phyloP scores from a whole-genome alignment of 2,113 vertebrate genomes.

The Ceyx cyanopectus region DNA sequence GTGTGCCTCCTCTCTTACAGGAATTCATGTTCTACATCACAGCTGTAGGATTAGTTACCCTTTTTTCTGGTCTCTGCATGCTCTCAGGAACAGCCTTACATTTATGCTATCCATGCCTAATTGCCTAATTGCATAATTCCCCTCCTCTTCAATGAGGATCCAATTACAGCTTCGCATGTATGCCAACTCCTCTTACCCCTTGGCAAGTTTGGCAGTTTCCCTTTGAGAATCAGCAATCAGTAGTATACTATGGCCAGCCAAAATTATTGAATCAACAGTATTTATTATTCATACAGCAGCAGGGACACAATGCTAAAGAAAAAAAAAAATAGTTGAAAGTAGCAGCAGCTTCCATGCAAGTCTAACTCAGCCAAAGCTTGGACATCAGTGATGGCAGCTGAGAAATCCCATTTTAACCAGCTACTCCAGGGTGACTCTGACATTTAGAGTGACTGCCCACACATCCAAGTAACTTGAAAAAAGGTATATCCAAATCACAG shows the following conservation, averaged over 20 bases:
- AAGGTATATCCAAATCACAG: fast-evolving
- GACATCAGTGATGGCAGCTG: not conserved
- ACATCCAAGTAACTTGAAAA: not conserved
- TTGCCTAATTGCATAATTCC: not conserved
- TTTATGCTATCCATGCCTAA: not conserved
- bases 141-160: not conserved
- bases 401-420: not conserved
- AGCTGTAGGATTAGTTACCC: not conserved
- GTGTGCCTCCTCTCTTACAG: not conserved
- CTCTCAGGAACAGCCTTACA: not conserved
- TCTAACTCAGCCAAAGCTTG: not conserved
- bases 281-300: not conserved
- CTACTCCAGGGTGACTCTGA: not conserved
- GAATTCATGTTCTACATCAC: not conserved
- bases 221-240: not conserved
- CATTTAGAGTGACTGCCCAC: not conserved
- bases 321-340: not conserved
- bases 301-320: not conserved
- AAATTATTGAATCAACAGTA: not conserved
- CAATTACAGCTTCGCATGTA: not conserved
- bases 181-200: not conserved
- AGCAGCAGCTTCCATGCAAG: not conserved
- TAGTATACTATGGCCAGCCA: not conserved
- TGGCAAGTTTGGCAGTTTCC: not conserved
- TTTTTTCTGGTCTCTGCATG: not conserved